phyloP scores from a whole-genome alignment of 2,113 vertebrate species.

The Erythrocercus mccallii region DNA sequence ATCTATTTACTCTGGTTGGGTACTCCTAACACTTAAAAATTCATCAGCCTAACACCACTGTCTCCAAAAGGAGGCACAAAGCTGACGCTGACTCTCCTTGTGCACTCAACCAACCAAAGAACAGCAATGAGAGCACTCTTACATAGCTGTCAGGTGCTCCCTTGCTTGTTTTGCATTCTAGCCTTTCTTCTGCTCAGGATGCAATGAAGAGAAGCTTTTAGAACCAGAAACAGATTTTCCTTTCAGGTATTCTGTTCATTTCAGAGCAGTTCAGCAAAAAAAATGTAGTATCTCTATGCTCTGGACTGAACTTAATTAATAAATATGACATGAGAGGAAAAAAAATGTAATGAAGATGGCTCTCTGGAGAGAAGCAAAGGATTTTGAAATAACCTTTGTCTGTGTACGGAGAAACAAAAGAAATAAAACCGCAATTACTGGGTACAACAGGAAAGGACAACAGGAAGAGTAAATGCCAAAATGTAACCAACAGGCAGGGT shows the following conservation, averaged over 20 bases:
- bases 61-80: not conserved
- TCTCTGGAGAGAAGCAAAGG: not conserved
- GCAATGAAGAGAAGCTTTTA: not conserved
- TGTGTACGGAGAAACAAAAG: not conserved
- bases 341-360: not conserved
- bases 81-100: not conserved
- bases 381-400: not conserved
- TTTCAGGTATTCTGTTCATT: not conserved
- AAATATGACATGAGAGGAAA: not conserved
- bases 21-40: not conserved
- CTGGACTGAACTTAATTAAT: not conserved
- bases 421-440: not conserved
- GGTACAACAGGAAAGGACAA: not conserved
- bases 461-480: not conserved
- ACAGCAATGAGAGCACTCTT: not conserved
- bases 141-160: not conserved
- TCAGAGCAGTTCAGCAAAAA: not conserved
- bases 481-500: not conserved
- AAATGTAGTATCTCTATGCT: not conserved
- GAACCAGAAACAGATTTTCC: not conserved
- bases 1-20: not conserved
- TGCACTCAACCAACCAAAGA: not conserved
- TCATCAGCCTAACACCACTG: not conserved
- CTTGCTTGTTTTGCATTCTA: not conserved
- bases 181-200: not conserved